Base-by-base conservation (phyloP, 2,888 invertebrate species). In the Trisateles emortualis region DNA sequence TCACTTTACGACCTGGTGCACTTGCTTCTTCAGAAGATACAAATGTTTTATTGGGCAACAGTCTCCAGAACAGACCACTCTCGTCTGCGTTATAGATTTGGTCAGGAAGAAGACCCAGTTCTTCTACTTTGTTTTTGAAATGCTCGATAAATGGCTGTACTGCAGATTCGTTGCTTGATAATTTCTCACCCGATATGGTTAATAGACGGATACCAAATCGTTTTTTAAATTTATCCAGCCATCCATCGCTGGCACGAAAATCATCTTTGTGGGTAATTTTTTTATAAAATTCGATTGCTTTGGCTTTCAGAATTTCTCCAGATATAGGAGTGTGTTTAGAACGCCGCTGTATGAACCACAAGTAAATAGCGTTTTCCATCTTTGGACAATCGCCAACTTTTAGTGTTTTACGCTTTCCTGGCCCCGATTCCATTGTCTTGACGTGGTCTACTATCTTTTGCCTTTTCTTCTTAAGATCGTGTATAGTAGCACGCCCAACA, bases 391-490 rank as follows among this genome's bases (percentile, higher is more conserved):
- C 47, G 22, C 67, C 67, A 59, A 58, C 55, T 68, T 55, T 72
- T 63, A 75, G 39, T 60, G 75, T 77, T 69, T 71, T 70, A 53
- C 74, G 64, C 41, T 64, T 62, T 58, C 72, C 70, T 64, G 64
- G 73, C 42, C 67, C 71, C 3, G 24, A 49, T 57, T 66, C 60
- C 52, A 64, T 71, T 9, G 58, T 67, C 46, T 68, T 69, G 29
- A 66, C 59, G 63, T 63, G 59, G 19, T 67, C 62, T 35, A 59
- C 55, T 47, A 71, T 69, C 58, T 65, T 71, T 56, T 70, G 51
- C 43, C 48, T 63, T 44, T 72, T 67, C 19, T 69, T 69, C 57
- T 64, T 68, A 63, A 72, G 49, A 46, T 52, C 41, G n/a, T 41
- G 6, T 35, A 49, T 42, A 11, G 48, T 41, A 13, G 41, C 13